Evolutionary conservation across 2,113 vertebrate genomes (phyloP).

Genomic region (Phasianus colchicus): DNA sequence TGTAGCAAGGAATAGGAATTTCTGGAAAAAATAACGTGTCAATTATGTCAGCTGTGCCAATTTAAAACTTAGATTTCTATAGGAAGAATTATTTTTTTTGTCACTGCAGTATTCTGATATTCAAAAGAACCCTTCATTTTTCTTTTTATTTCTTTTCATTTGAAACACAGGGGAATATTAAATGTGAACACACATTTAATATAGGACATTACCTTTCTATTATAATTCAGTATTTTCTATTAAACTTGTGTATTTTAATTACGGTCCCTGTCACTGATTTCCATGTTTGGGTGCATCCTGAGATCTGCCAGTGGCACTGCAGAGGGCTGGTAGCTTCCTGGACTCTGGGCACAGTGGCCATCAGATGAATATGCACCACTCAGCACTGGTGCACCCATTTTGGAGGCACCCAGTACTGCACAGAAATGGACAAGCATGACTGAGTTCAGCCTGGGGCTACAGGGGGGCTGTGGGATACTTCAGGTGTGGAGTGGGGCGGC

Average conservation of each 20-base stretch:
- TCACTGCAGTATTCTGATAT: neutral
- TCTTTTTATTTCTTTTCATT: neutral
- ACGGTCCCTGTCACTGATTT: accelerated
- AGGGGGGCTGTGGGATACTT: neutral
- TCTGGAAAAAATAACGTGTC: neutral
- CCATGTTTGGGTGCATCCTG: neutral
- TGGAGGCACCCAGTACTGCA: neutral
- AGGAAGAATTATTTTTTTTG: neutral
- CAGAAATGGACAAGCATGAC: neutral
- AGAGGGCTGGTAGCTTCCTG: neutral
- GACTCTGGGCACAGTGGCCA: neutral
- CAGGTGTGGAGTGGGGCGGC: neutral
- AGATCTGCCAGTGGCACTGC: neutral
- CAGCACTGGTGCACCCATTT: neutral
- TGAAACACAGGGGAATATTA: neutral
- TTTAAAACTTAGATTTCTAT: neutral
- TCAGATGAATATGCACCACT: neutral
- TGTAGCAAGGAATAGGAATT: neutral
- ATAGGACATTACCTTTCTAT: neutral
- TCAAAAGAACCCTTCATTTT: neutral
- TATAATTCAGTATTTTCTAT: neutral
- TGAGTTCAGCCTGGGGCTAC: neutral
- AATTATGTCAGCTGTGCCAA: neutral
- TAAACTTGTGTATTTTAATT: neutral
- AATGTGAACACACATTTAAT: neutral